phyloP scores from a whole-genome alignment of 64 coral and sea anemone species.

The Montipora efflorescens region DNA sequence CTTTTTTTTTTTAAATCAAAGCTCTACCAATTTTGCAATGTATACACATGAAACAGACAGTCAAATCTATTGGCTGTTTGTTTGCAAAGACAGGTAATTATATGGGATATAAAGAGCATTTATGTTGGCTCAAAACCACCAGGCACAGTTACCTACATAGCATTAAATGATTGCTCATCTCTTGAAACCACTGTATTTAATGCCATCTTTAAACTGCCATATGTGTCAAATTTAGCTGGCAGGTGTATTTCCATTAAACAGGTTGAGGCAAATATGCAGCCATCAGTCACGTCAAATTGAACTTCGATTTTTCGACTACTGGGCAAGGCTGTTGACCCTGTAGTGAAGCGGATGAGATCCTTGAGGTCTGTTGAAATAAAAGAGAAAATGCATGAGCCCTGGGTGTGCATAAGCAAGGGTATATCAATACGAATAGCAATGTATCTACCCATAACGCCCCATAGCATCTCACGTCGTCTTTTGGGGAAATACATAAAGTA shows the following conservation, averaged over 20 bases:
- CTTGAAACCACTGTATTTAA: background rate
- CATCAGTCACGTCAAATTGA: slow-evolving; percentile 2
- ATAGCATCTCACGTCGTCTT: background rate
- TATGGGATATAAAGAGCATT: no score
- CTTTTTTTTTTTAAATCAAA: no score
- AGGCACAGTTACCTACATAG: slow-evolving; percentile 21
- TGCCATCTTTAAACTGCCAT: slow-evolving; percentile 18
- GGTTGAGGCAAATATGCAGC: slow-evolving; percentile 37
- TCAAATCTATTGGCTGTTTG: no score
- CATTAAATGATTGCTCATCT: slow-evolving; percentile 16
- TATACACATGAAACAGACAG: no score
- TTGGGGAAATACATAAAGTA: background rate
- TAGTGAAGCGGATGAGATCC: background rate
- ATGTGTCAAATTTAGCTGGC: slow-evolving; percentile 33
- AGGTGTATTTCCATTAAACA: slow-evolving; percentile 38
- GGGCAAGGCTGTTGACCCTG: slow-evolving; percentile 14
- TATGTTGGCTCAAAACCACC: background rate
- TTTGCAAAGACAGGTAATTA: no score
- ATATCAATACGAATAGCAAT: background rate
- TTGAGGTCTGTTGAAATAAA: slow-evolving; percentile 28
- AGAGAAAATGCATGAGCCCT: background rate
- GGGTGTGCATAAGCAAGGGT: background rate
- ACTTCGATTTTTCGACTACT: background rate
- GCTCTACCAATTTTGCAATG: no score
- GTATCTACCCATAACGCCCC: background rate